These are phyloP conservation scores for Calliphora vomitoria DNA, from an alignment of 2,888 invertebrate genomes.

Conservation along the genomic window DNA sequence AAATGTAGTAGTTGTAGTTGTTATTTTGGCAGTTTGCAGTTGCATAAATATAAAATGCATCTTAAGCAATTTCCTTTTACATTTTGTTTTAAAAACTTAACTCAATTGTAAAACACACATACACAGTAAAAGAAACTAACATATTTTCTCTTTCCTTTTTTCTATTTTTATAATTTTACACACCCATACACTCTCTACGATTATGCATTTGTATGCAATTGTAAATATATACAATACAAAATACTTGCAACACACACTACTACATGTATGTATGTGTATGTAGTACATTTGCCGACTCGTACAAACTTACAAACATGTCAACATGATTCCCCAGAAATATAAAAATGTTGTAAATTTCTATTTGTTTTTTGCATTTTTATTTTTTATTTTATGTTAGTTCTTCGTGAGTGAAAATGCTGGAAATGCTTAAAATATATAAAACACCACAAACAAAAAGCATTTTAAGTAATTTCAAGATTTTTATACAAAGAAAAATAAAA, in stretches of 20 bases:
- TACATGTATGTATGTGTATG: neutral
- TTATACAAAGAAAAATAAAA: neutral
- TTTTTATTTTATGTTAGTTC: constrained; percentile 2
- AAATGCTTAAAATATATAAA: constrained; percentile 27
- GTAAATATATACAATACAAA: constrained; percentile 31
- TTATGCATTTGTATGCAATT: constrained; percentile 26
- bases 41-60: constrained; percentile 67
- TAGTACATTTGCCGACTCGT: neutral
- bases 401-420: neutral
- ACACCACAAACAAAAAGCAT: constrained; percentile 28
- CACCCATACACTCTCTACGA: neutral
- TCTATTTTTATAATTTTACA: constrained; percentile 26
- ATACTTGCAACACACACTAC: neutral
- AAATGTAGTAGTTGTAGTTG: constrained; percentile 33
- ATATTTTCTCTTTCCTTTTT: neutral
- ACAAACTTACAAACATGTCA: constrained; percentile 34
- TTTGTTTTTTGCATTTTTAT: constrained; percentile 4
- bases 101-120: constrained; percentile 46
- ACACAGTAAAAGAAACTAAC: constrained; percentile 20
- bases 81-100: constrained; percentile 53
- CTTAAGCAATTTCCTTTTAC: constrained; percentile 72
- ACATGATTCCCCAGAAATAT: constrained; percentile 53
- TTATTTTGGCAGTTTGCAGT: constrained; percentile 39
- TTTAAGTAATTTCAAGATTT: constrained; percentile 46
- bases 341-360: constrained; percentile 46